phyloP scores from a whole-genome alignment of 2,113 vertebrate species.

The Andinoacara biseriatus region DNA sequence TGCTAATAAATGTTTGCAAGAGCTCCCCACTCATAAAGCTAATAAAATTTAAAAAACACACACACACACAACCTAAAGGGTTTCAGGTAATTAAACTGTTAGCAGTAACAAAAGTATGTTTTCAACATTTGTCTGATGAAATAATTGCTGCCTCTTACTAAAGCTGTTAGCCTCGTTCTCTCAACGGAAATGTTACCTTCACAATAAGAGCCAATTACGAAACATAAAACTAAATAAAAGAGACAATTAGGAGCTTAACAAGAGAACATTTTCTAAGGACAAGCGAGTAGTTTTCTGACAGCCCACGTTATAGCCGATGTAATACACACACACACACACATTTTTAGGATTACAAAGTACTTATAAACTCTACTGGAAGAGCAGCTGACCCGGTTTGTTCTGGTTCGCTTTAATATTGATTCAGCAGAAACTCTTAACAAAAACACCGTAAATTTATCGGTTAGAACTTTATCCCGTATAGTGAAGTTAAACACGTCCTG shows the following conservation, averaged over 20 bases:
- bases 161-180: rapidly evolving
- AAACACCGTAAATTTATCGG: not conserved
- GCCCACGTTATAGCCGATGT: not conserved
- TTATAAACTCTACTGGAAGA: not conserved
- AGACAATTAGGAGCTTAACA: not conserved
- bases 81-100: not conserved
- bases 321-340: rapidly evolving
- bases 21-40: too few species aligned
- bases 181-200: conserved; percentile 7
- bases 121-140: conserved; percentile 1
- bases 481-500: not conserved
- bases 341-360: not conserved
- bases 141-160: rapidly evolving
- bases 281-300: not conserved
- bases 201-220: conserved; percentile 21
- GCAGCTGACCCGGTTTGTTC: not conserved
- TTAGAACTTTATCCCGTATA: too few species aligned
- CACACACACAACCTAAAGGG: too few species aligned
- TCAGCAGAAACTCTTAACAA: not conserved
- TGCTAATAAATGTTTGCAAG: too few species aligned
- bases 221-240: not conserved
- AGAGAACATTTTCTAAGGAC: not conserved
- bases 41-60: too few species aligned
- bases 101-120: not conserved
- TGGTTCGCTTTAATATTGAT: not conserved